Evolutionary conservation across 2,888 invertebrate species (phyloP).

Genomic region (Ornithoptera priamus): DNA sequence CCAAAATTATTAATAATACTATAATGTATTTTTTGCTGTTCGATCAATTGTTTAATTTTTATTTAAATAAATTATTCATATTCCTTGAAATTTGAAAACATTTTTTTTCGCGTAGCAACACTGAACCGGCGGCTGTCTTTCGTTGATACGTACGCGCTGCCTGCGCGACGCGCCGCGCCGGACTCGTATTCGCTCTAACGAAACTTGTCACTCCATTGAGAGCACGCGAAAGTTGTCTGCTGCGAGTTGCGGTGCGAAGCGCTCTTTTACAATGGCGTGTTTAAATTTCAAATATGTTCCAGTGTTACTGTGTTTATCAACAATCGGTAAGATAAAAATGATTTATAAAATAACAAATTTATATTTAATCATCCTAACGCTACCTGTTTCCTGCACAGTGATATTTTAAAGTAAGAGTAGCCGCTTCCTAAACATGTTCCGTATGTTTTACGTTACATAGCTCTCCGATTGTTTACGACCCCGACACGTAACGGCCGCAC

Average conservation of each 20-base stretch:
- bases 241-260: slow-evolving; percentile 40
- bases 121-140: neutral
- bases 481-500: slow-evolving; percentile 26
- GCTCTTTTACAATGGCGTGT: slow-evolving; percentile 48
- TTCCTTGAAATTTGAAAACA: too few relatives aligned
- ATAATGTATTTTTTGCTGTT: too few relatives aligned
- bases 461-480: slow-evolving; percentile 24
- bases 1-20: too few relatives aligned
- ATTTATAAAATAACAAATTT: slow-evolving; percentile 1
- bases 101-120: neutral
- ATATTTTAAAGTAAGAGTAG: neutral
- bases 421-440: slow-evolving; percentile 19
- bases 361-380: neutral
- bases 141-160: neutral
- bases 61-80: too few relatives aligned
- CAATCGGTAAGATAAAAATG: slow-evolving; percentile 52
- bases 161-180: neutral
- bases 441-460: slow-evolving; percentile 4
- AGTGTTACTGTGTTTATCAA: slow-evolving; percentile 44
- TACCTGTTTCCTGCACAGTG: too few relatives aligned
- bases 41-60: too few relatives aligned
- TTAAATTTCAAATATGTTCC: slow-evolving; percentile 45
- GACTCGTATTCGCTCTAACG: neutral
- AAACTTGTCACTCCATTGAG: slow-evolving; percentile 29
- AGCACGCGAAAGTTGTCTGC: slow-evolving; percentile 33